These are phyloP conservation scores for Entelurus aequoreus DNA, from an alignment of 2,113 vertebrate genomes.

Conservation along the genomic window DNA sequence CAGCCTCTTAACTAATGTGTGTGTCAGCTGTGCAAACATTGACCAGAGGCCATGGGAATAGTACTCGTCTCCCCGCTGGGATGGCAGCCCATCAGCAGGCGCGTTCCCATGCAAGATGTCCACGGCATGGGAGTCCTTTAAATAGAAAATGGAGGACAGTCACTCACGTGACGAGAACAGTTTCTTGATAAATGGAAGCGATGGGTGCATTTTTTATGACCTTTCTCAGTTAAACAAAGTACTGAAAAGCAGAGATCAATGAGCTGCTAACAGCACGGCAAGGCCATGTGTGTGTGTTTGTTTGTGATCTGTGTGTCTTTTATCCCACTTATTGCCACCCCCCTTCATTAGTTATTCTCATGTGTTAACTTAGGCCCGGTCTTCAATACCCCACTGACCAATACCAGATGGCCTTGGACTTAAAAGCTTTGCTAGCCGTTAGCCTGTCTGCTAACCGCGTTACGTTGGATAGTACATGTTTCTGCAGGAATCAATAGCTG, in stretches of 20 bases:
- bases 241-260: constrained; percentile 22
- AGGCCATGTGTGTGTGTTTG: constrained; percentile 18
- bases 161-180: not conserved
- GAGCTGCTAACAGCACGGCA: constrained; percentile 18
- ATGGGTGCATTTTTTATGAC: constrained; percentile 8
- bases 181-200: constrained; percentile 24
- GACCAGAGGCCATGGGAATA: constrained; percentile 59
- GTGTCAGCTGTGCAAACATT: constrained; percentile 71
- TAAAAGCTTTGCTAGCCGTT: constrained; percentile 61
- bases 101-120: constrained; percentile 6
- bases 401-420: constrained; percentile 46
- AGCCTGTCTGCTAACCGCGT: constrained; percentile 34
- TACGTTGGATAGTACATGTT: constrained; percentile 16
- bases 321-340: constrained; percentile 40
- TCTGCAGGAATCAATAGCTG: not conserved
- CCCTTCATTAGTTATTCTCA: constrained; percentile 53
- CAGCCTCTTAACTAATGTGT: constrained; percentile 6
- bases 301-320: constrained; percentile 29
- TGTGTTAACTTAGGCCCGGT: constrained; percentile 36
- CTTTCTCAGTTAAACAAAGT: not conserved
- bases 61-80: constrained; percentile 31
- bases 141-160: constrained; percentile 31
- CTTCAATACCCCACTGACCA: constrained; percentile 46
- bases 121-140: constrained; percentile 13
- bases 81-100: constrained; percentile 42